Evolutionary conservation across 2,797 vertebrate species (phyloP).

Genomic region (Xerus rutilus): DNA sequence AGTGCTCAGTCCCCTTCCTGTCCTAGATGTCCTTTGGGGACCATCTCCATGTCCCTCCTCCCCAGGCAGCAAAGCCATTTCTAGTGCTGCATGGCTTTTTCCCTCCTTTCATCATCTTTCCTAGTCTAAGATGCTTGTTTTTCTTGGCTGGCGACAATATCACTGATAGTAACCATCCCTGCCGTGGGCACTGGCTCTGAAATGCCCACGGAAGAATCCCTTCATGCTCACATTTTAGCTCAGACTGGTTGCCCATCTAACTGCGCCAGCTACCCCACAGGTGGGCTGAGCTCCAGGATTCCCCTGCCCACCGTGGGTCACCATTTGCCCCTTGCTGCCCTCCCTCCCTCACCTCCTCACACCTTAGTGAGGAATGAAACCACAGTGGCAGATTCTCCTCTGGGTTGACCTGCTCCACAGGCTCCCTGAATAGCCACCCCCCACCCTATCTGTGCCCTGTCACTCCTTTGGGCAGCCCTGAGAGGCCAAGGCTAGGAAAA

Average conservation of each 20-base stretch:
- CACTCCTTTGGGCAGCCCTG: neutral
- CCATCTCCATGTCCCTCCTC: neutral
- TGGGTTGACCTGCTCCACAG: neutral
- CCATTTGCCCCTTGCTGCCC: neutral
- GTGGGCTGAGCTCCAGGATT: neutral
- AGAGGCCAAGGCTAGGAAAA: neutral
- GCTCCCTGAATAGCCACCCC: neutral
- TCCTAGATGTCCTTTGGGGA: neutral
- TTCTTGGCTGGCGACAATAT: neutral
- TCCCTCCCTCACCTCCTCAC: neutral
- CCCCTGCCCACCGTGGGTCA: neutral
- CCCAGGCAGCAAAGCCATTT: neutral
- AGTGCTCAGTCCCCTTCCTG: neutral
- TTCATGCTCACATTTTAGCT: slow-evolving; percentile 41
- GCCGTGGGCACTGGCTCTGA: neutral
- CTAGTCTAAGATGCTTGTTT: neutral
- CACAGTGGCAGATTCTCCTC: neutral
- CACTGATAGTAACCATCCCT: neutral
- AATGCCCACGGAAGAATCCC: neutral
- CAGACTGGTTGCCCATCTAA: slow-evolving; percentile 4
- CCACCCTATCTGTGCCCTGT: neutral
- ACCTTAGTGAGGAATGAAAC: neutral
- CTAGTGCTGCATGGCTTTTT: neutral
- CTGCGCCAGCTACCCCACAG: neutral
- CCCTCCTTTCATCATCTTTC: neutral